These are phyloP conservation scores for Motacilla alba DNA, from an alignment of 2,113 vertebrate genomes.

Conservation along the genomic window DNA sequence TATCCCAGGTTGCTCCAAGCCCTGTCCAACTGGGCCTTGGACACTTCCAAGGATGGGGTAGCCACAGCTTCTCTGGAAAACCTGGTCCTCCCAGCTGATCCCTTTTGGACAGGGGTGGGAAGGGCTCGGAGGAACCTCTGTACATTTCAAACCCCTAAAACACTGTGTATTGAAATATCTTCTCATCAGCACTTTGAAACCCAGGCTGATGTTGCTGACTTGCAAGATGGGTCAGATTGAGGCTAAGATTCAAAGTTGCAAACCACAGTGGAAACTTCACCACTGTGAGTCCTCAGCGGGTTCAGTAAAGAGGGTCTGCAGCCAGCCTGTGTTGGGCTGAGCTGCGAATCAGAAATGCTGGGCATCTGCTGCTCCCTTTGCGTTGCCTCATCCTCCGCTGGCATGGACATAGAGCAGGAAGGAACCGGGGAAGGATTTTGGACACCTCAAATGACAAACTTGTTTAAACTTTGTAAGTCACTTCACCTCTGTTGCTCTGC, in stretches of 20 bases:
- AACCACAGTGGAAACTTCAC: not conserved
- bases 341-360: not conserved
- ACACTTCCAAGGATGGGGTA: not conserved
- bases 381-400: not conserved
- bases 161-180: not conserved
- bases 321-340: not conserved
- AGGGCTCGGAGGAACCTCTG: not conserved
- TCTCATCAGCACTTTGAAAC: not conserved
- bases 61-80: not conserved
- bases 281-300: not conserved
- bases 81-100: not conserved
- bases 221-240: not conserved
- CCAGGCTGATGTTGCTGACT: not conserved
- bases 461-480: not conserved
- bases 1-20: not conserved
- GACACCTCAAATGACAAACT: not conserved
- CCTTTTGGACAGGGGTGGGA: not conserved
- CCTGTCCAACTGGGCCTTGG: rapidly evolving
- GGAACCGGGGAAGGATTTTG: not conserved
- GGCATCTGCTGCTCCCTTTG: not conserved
- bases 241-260: not conserved
- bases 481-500: not conserved
- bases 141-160: not conserved
- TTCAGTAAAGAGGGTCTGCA: not conserved
- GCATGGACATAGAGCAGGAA: not conserved